Conservation (phyloP, 2,113 vertebrate genomes). For the Aythya baeri region DNA sequence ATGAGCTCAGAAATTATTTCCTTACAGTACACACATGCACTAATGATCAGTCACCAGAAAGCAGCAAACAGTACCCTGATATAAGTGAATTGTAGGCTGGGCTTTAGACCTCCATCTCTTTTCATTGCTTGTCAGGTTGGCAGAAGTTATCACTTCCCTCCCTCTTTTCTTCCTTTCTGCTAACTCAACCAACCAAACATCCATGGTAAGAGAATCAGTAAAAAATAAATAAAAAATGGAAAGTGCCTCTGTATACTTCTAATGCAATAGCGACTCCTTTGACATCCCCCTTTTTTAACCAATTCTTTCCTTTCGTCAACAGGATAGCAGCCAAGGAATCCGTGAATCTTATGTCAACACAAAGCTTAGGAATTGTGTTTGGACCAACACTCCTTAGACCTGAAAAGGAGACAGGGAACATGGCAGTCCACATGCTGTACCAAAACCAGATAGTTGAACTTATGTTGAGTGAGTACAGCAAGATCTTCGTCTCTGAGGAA, state of each 20-base stretch:
- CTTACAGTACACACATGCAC: neutral
- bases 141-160: neutral
- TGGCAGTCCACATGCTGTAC: constrained; percentile 94
- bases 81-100: neutral
- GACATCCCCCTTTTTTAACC: constrained; percentile 50
- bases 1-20: neutral
- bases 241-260: neutral
- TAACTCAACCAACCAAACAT: neutral
- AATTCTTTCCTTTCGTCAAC: constrained; percentile 55
- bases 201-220: neutral
- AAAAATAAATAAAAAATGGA: neutral
- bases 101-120: neutral
- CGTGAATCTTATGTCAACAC: constrained; percentile 93
- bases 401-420: constrained; percentile 87
- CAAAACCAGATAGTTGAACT: constrained; percentile 96
- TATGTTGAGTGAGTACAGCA: constrained; percentile 84
- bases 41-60: neutral
- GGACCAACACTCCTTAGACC: constrained; percentile 94
- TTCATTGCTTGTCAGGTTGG: neutral
- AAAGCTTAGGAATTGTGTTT: constrained; percentile 94
- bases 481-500: constrained; percentile 85
- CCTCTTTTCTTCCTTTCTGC: neutral
- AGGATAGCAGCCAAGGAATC: constrained; percentile 88
- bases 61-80: neutral
- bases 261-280: constrained; percentile 39